Conservation (phyloP, 1,140 invertebrate genomes). For the Ooceraea biroi region DNA sequence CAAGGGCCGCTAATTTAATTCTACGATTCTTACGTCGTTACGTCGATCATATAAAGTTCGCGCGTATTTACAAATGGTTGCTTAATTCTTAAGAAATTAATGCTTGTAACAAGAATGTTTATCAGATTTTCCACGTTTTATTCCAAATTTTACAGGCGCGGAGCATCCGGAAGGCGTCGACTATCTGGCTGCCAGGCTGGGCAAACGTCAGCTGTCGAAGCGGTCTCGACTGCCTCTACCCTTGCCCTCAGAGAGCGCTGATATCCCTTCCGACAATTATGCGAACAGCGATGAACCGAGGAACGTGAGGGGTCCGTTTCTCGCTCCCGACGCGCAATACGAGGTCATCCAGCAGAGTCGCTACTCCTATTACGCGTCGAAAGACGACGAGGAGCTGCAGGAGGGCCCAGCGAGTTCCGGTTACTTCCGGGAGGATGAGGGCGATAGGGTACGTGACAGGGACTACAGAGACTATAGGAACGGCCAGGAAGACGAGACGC, state of each 20-base stretch:
- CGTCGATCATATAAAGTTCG: too few relatives aligned
- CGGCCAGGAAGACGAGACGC: conserved; percentile 77
- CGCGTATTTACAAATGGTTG: too few relatives aligned
- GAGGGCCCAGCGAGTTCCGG: conserved; percentile 71
- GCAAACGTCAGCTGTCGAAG: conserved; percentile 87
- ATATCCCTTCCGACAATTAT: conserved; percentile 80
- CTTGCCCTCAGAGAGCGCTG: conserved; percentile 80
- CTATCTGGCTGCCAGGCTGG: conserved; percentile 86
- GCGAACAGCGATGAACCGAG: conserved; percentile 80
- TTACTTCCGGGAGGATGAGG: conserved; percentile 72
- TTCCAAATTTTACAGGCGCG: conserved; percentile 49
- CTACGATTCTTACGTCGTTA: background rate
- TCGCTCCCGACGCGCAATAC: conserved; percentile 89
- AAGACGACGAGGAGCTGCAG: conserved; percentile 80
- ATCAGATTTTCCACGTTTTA: background rate
- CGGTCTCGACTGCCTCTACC: conserved; percentile 88
- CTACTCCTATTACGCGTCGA: conserved; percentile 78
- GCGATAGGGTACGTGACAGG: conserved; percentile 74
- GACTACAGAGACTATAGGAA: conserved; percentile 78
- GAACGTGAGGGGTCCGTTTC: conserved; percentile 81
- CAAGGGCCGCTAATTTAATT: background rate
- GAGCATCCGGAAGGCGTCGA: conserved; percentile 85
- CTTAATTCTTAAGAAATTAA: background rate
- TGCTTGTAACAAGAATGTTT: background rate
- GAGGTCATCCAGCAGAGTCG: conserved; percentile 87